These are phyloP conservation scores for Mactra quadrangularis DNA, from an alignment of 1,140 invertebrate species.

Conservation along the genomic window DNA sequence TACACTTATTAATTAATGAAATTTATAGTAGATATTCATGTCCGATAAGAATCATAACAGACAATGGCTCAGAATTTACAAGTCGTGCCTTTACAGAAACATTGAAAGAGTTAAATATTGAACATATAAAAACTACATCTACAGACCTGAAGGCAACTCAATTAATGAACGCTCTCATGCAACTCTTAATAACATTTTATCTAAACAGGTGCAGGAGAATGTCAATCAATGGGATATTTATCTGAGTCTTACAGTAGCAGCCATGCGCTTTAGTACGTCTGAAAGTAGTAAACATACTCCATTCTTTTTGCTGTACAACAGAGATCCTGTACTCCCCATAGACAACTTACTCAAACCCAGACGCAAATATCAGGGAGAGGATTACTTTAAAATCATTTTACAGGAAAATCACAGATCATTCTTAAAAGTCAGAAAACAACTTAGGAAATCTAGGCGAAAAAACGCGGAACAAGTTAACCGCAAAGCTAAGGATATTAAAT, in stretches of 20 bases:
- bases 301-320: conserved; percentile 45
- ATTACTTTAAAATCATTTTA: background rate
- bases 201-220: conserved; percentile 39
- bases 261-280: conserved; percentile 50
- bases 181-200: conserved; percentile 16
- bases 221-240: conserved; percentile 54
- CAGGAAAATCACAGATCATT: conserved; percentile 56
- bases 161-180: conserved; percentile 41
- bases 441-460: conserved; percentile 30
- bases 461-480: conserved; percentile 43
- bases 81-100: conserved; percentile 45
- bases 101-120: conserved; percentile 36
- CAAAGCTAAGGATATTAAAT: conserved; percentile 1
- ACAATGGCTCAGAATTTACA: conserved; percentile 61
- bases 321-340: conserved; percentile 39
- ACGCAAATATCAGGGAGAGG: conserved; percentile 7
- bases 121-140: conserved; percentile 53
- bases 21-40: conserved; percentile 60
- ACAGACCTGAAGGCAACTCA: conserved; percentile 25
- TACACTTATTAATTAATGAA: conserved; percentile 62
- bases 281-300: conserved; percentile 29
- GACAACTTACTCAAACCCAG: conserved; percentile 51
- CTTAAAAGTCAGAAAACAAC: conserved; percentile 12
- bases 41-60: conserved; percentile 46
- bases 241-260: conserved; percentile 56